Base-by-base conservation (phyloP, 2,888 invertebrate genomes). In the Tortricodes alternella region DNA sequence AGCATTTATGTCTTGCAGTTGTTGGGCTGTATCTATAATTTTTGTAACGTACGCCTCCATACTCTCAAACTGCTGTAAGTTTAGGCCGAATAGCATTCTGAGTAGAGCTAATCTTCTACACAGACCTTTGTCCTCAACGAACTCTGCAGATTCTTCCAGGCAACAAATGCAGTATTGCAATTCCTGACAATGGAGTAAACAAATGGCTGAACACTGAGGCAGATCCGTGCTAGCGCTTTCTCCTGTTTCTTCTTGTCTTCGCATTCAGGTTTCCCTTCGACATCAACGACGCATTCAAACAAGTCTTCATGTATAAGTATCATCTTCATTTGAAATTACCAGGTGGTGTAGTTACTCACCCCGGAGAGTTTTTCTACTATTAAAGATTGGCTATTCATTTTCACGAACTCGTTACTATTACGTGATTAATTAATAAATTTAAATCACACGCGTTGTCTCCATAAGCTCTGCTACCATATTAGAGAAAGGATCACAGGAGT, bases 1-100 rank as follows among this genome's bases (percentile, higher is more conserved):
- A 13, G 63, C 46, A 2, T 49, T 53, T 38, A 63, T 63, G 11
- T 62, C 65, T 27, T 57, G 38, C 46, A 63, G 13, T 53, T 62
- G 62, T 46, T 65, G 51, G 13, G 27, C 41, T 15, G 32, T n/a
- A 7, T 41, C 43, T 1, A n/a, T 23, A 13, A 41, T 51, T 15
- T 41, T 41, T n/a, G 13, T 23, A 8, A 41, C 13, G 32, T 51
- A 41, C 11, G 51, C 34, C 8, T 51, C 51, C 43, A 51, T 51
- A 16, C 39, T 19, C 19, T 11, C 13, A 41, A 29, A 39, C 19
- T 32, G 39, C 19, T 41, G 27, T n/a, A n/a, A n/a, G n/a, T n/a
- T n/a, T n/a, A n/a, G n/a, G n/a, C n/a, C n/a, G n/a, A n/a, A n/a
- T n/a, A n/a, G n/a, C n/a, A n/a, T n/a, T n/a, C n/a, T n/a, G n/a